Base-by-base conservation (phyloP, 2,888 invertebrate genomes). In the Crepidodera aurea region DNA sequence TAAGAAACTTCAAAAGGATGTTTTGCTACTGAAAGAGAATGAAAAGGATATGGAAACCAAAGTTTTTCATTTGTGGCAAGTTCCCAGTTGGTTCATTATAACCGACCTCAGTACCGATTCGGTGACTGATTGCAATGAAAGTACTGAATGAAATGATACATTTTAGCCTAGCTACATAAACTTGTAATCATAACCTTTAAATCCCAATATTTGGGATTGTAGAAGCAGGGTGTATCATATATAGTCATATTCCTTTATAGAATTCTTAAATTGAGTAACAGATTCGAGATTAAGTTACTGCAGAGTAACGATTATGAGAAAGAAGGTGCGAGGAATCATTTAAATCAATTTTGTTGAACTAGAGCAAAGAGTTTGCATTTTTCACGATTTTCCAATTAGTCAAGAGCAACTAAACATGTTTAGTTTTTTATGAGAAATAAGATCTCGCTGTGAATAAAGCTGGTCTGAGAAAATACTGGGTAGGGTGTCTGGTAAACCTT, bases 31-130 rank as follows among this genome's bases (percentile, higher is more conserved):
- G 48, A 77, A 78, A 60, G 76, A 78, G 27, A 67, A 73, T 2
- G 81, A 81, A 60, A 75, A 71, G 59, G 73, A 73, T 16, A 74
- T 80, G 66, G 80, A 81, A 62, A 69, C 60, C 22, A 71, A 71
- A 44, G 75, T 80, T 16, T 76, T 75, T 56, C 73, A 77, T 58
- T 71, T 82, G 54, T 81, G 80, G 81, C 79, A 80, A 65, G 57
- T 65, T 4, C 81, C 81, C 27, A 81, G 80, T 69, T 78, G 77
- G 71, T 81, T 80, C 69, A 75, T 81, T 64, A 77, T 78, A 15
- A 75, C 73, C 12, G 73, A 74, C 57, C 64, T 70, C 16, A 69
- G 66, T 62, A 63, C 65, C 5, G 72, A 71, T 57, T 63, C 69
- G 2, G 51, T 68, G 22, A 66, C 71, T 15, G 72, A 71, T 59